These are phyloP conservation scores for Adelges cooleyi DNA, from an alignment of 1,140 invertebrate genomes.

Conservation along the genomic window DNA sequence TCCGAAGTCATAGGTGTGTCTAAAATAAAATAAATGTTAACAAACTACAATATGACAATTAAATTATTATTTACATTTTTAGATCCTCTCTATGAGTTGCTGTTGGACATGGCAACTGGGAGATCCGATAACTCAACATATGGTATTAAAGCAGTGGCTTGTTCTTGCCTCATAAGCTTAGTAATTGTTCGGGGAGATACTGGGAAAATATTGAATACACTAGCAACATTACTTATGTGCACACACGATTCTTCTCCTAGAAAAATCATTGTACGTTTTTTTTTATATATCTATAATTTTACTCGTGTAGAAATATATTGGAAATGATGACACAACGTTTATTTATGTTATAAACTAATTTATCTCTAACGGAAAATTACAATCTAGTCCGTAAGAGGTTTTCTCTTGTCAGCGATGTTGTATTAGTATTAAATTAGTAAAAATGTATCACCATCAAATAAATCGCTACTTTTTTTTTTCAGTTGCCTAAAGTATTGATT, in stretches of 20 bases:
- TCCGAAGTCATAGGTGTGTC: slow-evolving; percentile 58
- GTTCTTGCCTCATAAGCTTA: slow-evolving; percentile 77
- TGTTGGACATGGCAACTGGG: slow-evolving; percentile 59
- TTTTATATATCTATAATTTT: not conserved
- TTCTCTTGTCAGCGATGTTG: too few species aligned
- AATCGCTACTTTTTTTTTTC: slow-evolving; percentile 32
- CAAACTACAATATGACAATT: not conserved
- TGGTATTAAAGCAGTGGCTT: slow-evolving; percentile 53
- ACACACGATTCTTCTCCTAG: slow-evolving; percentile 61
- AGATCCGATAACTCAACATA: slow-evolving; percentile 43
- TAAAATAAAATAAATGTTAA: not conserved
- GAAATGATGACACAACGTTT: too few species aligned
- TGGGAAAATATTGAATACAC: slow-evolving; percentile 76
- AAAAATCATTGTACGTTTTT: slow-evolving; percentile 55
- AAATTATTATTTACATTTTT: slow-evolving; percentile 32
- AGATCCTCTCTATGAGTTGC: slow-evolving; percentile 65
- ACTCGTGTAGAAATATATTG: too few species aligned
- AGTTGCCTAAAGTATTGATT: slow-evolving; percentile 77
- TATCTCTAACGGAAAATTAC: too few species aligned
- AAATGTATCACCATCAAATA: too few species aligned
- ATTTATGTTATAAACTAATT: too few species aligned
- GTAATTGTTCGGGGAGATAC: slow-evolving; percentile 87
- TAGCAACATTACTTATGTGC: slow-evolving; percentile 79
- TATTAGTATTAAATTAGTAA: too few species aligned
- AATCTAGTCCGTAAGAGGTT: too few species aligned